Conservation (phyloP, 2,888 invertebrate species). For the Adineta ricciae region DNA sequence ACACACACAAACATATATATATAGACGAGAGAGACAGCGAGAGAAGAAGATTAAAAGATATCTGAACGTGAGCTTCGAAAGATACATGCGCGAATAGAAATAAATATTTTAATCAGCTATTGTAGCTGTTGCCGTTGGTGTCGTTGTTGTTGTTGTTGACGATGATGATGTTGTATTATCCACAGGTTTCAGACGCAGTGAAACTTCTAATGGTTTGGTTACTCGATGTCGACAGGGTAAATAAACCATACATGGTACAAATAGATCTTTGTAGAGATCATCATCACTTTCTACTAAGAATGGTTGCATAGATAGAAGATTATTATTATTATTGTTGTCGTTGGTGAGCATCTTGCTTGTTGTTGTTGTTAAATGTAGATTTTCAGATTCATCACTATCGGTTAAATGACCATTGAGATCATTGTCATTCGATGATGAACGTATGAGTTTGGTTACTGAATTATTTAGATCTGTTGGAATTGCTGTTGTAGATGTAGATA, state of each 20-base stretch:
- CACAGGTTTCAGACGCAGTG: neutral
- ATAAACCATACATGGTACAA: slow-evolving; percentile 82
- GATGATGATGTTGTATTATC: neutral
- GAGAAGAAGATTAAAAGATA: neutral
- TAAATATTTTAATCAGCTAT: slow-evolving; percentile 11
- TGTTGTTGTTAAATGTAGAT: neutral
- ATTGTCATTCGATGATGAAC: neutral
- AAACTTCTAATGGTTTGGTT: slow-evolving; percentile 29
- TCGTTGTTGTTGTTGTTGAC: neutral
- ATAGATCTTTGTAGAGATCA: slow-evolving; percentile 52
- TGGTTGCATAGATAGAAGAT: slow-evolving; percentile 64
- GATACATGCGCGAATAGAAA: neutral
- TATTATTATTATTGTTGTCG: neutral
- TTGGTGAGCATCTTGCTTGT: neutral
- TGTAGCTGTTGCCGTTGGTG: neutral
- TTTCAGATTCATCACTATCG: slow-evolving; percentile 15
- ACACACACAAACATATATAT: neutral
- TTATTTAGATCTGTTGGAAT: neutral
- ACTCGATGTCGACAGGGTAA: slow-evolving; percentile 65
- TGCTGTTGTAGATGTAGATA: neutral
- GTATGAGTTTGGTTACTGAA: neutral
- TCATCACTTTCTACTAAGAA: slow-evolving; percentile 53
- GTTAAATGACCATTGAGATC: neutral
- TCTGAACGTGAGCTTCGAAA: slow-evolving; percentile 15
- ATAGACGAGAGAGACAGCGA: neutral